These are phyloP conservation scores for Procapra przewalskii DNA, from an alignment of 2,113 vertebrate species.

Conservation along the genomic window DNA sequence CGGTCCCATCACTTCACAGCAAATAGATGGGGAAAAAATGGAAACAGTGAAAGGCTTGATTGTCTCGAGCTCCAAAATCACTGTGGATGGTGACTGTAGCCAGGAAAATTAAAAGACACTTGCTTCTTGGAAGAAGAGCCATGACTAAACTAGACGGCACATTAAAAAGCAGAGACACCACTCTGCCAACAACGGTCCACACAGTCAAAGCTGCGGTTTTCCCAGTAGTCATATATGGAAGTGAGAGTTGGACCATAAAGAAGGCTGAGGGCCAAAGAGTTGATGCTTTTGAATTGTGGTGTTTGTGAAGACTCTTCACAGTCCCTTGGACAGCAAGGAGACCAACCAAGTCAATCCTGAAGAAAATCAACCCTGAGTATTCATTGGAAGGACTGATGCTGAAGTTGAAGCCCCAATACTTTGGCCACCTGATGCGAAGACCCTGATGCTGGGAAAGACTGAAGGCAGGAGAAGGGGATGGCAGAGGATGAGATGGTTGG, in stretches of 20 bases:
- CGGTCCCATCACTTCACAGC: neutral
- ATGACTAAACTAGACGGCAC: neutral
- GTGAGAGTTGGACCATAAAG: neutral
- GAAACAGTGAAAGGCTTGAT: neutral
- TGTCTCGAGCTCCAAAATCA: neutral
- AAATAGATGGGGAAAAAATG: fast-evolving
- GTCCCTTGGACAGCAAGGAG: neutral
- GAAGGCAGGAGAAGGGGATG: neutral
- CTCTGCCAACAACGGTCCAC: fast-evolving
- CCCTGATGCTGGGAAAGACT: neutral
- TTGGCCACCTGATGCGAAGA: neutral
- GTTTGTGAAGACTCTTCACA: neutral
- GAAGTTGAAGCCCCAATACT: neutral
- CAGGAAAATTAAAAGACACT: neutral
- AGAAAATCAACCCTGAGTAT: neutral
- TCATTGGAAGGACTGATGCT: neutral
- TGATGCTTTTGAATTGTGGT: neutral
- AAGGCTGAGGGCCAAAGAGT: neutral
- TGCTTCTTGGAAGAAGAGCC: neutral
- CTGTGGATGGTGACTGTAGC: neutral
- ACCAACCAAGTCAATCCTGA: neutral
- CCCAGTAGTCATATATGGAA: neutral
- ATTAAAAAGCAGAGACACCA: neutral
- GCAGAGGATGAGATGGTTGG: neutral
- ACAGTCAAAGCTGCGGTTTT: neutral